Base-by-base conservation (phyloP, 2,888 invertebrate genomes). In the Caenorhabditis becei region DNA sequence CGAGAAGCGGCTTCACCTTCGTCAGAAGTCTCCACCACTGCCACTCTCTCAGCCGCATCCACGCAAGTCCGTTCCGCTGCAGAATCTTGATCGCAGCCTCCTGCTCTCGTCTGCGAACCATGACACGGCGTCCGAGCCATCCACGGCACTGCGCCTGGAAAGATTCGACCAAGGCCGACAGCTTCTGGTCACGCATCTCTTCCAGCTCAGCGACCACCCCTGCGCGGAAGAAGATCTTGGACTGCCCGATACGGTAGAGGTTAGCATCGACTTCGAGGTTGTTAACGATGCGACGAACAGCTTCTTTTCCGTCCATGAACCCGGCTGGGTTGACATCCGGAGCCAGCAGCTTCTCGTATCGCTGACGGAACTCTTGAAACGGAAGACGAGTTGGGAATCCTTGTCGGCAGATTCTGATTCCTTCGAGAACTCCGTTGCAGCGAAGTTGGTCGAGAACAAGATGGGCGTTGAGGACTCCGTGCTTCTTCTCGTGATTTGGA, bases 401-500 rank as follows among this genome's bases (percentile, higher is more conserved):
- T 88, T 93, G 93, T 94, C 99, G 96, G 94, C 99, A 99, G 94
- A 99, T 99, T 96, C 99, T 97, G 94, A 99, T 99, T 94, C 99
- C 99, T 95, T 99, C 99, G 94, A 99, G 95, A 94, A 99, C 99
- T 96, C 99, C 99, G 95, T 99, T 99, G 95, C 99, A 99, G 91
- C 97, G 97, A 92, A 99, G 94, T 94, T 89, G 99, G 94, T 99
- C 97, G 96, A 99, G 96, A 85, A 99, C 98, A 93, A 99, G 94
- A 92, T 95, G 96, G 88, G 98, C 97, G 93, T 99, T 99, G 92
- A 99, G 97, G 90, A 97, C 94, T 94, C 97, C 92, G 81, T 92
- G 92, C 72, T 90, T 88, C 88, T 93, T 93, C 87, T 92, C 90
- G 88, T 93, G 93, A 89, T 99, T 99, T 94, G 98, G 98, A 93